These are phyloP conservation scores for Dolichallabes microphthalmus DNA, from an alignment of 2,113 vertebrate species.

Conservation along the genomic window DNA sequence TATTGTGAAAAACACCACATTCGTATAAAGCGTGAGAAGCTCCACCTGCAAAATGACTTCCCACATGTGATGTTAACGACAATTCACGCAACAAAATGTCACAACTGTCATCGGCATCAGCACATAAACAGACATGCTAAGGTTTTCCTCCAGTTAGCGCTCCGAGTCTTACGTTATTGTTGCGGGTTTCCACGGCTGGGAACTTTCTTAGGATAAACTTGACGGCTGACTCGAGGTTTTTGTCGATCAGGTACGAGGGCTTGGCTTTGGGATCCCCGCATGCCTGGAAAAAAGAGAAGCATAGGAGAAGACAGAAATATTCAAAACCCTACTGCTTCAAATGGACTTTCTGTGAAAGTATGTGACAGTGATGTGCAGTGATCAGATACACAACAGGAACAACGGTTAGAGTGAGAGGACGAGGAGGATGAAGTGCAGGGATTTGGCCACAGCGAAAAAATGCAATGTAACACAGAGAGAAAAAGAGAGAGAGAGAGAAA, in stretches of 20 bases:
- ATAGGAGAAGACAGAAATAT: constrained; percentile 43
- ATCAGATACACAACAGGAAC: constrained; percentile 25
- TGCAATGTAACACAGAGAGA: constrained; percentile 70
- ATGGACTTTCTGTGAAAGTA: neutral
- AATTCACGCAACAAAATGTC: neutral
- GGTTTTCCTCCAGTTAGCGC: neutral
- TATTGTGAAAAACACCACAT: neutral
- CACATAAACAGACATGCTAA: neutral
- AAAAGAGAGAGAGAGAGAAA: constrained; percentile 37
- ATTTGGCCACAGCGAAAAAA: constrained; percentile 76
- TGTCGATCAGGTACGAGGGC: constrained; percentile 97
- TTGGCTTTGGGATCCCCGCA: constrained; percentile 98
- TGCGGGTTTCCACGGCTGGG: constrained; percentile 94
- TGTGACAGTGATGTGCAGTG: constrained; percentile 9
- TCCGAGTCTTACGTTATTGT: constrained; percentile 90
- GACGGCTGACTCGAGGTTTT: constrained; percentile 97
- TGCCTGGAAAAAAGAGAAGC: constrained; percentile 71
- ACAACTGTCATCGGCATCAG: neutral
- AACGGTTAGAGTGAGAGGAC: constrained; percentile 76
- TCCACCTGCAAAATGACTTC: constrained; percentile 12
- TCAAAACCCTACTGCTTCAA: constrained; percentile 45
- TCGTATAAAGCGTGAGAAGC: neutral
- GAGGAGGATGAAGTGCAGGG: constrained; percentile 78
- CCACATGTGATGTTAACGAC: neutral
- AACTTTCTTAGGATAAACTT: constrained; percentile 99